Evolutionary conservation across 2,113 vertebrate genomes (phyloP).

Genomic region (Bujurquina vittata): DNA sequence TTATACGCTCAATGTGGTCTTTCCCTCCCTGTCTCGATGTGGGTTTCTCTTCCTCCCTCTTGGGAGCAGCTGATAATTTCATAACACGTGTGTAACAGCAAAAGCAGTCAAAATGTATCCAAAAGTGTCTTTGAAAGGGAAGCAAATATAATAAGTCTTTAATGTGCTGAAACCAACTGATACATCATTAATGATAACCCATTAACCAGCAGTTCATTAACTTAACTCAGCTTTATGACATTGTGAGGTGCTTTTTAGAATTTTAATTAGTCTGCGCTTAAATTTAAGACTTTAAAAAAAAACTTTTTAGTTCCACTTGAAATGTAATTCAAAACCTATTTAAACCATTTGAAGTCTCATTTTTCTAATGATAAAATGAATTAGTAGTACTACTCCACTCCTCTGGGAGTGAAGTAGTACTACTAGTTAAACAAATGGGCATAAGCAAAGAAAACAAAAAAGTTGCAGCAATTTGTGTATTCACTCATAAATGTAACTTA

Average conservation of each 20-base stretch:
- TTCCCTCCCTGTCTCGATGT: not conserved
- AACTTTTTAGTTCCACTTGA: not conserved
- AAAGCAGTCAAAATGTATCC: not conserved
- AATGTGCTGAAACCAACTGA: constrained; percentile 27
- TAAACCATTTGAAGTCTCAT: not conserved
- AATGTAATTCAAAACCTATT: not conserved
- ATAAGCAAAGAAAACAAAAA: too few relatives aligned
- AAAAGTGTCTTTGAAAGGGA: not conserved
- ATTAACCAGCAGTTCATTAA: constrained; percentile 10
- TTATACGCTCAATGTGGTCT: not conserved
- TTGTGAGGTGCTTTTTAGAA: not conserved
- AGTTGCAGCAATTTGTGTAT: too few relatives aligned
- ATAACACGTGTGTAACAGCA: not conserved
- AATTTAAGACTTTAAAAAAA: not conserved
- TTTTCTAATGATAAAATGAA: not conserved
- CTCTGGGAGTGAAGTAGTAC: not conserved
- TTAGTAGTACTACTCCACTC: too few relatives aligned
- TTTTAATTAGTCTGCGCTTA: not conserved
- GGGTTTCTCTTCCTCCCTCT: not conserved
- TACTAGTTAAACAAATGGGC: too few relatives aligned
- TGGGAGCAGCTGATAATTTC: not conserved
- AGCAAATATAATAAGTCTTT: constrained; percentile 3
- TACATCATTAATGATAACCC: constrained; percentile 5
- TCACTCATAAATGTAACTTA: too few relatives aligned
- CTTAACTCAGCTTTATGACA: not conserved